Conservation (phyloP, 1,140 invertebrate species). For the Conus betulinus region DNA sequence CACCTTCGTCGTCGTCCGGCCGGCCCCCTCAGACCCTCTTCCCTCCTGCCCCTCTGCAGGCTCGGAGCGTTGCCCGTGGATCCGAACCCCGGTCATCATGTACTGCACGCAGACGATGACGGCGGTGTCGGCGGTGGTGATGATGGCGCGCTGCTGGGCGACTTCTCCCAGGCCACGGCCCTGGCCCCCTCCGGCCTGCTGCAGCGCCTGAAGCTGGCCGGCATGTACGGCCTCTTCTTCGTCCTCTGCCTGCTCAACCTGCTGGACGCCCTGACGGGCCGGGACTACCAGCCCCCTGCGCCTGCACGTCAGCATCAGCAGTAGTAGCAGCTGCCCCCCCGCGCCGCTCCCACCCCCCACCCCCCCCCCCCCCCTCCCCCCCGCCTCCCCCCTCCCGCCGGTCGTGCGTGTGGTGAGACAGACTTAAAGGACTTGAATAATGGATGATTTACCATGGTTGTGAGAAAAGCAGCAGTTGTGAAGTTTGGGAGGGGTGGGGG, state of each 20-base stretch:
- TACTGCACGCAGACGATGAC: slow-evolving; percentile 64
- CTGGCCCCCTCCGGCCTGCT: slow-evolving; percentile 45
- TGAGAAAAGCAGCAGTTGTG: too few species aligned
- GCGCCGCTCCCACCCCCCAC: too few species aligned
- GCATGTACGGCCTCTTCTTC: slow-evolving; percentile 58
- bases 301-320: too few species aligned
- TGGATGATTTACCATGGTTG: too few species aligned
- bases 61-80: slow-evolving; percentile 46
- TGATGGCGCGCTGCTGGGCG: slow-evolving; percentile 52
- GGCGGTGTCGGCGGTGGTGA: slow-evolving; percentile 54
- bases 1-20: not conserved
- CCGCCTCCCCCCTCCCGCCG: too few species aligned
- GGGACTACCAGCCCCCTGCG: slow-evolving; percentile 16
- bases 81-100: slow-evolving; percentile 60
- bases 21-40: too few species aligned
- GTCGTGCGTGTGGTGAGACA: too few species aligned
- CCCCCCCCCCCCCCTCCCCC: too few species aligned
- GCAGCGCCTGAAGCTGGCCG: slow-evolving; percentile 52
- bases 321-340: not conserved
- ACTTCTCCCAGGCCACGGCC: slow-evolving; percentile 46
- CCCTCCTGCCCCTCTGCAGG: slow-evolving; percentile 39
- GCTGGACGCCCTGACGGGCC: slow-evolving; percentile 44
- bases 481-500: too few species aligned
- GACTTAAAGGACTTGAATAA: too few species aligned
- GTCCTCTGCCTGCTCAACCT: slow-evolving; percentile 55